These are phyloP conservation scores for Cryptocheilus praepositus DNA, from an alignment of 2,888 invertebrate genomes.

Conservation along the genomic window DNA sequence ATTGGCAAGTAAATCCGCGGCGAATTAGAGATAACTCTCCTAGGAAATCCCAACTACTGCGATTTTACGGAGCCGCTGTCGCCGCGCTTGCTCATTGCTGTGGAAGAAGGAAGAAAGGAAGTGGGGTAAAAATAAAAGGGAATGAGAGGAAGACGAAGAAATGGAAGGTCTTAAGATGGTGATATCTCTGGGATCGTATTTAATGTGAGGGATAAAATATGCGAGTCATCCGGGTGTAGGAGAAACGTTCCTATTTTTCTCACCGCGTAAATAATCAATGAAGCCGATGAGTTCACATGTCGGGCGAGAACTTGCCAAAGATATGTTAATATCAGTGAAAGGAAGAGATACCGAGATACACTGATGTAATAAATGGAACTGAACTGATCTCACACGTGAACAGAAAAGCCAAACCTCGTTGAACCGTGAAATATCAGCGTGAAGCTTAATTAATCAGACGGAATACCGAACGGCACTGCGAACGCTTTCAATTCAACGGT, in stretches of 20 bases:
- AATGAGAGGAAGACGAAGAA: slow-evolving; percentile 24
- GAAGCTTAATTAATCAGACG: too few species aligned
- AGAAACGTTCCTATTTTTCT: too few species aligned
- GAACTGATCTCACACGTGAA: too few species aligned
- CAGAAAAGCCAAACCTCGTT: too few species aligned
- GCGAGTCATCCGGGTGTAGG: too few species aligned
- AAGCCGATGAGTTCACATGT: neutral
- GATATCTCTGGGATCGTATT: slow-evolving; percentile 51
- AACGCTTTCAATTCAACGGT: too few species aligned
- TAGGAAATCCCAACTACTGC: slow-evolving; percentile 68
- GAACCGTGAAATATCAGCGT: too few species aligned
- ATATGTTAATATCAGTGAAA: too few species aligned
- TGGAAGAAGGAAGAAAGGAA: slow-evolving; percentile 22
- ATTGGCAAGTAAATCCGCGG: slow-evolving; percentile 77
- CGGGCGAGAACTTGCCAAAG: too few species aligned
- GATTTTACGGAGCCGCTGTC: slow-evolving; percentile 40
- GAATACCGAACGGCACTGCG: too few species aligned
- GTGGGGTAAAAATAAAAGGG: slow-evolving; percentile 4
- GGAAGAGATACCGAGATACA: too few species aligned
- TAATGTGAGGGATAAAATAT: slow-evolving; percentile 38
- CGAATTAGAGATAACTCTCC: slow-evolving; percentile 78
- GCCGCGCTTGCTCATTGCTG: slow-evolving; percentile 28
- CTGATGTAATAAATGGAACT: too few species aligned
- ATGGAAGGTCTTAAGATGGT: slow-evolving; percentile 50
- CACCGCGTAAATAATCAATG: slow-evolving; percentile 2